phyloP scores from a whole-genome alignment of 2,888 invertebrate species.

The Synanthedon tipuliformis region DNA sequence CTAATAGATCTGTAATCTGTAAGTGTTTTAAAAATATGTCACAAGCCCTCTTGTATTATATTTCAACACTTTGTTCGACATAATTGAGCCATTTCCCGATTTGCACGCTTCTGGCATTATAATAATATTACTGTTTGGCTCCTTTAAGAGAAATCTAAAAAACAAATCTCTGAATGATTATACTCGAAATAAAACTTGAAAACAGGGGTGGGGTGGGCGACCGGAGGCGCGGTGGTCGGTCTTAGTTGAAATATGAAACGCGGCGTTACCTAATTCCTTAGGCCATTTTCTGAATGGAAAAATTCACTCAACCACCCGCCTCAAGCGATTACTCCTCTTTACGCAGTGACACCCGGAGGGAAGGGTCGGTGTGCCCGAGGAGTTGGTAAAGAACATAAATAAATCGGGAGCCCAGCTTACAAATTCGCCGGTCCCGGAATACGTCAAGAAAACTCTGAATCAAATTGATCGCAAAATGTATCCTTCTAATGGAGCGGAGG shows the following conservation, averaged over 20 bases:
- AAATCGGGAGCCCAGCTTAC: constrained; percentile 55
- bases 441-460: constrained; percentile 42
- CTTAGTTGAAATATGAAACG: constrained; percentile 48
- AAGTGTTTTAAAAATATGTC: constrained; percentile 22
- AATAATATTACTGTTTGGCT: constrained; percentile 20
- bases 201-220: constrained; percentile 11
- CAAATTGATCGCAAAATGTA: constrained; percentile 43
- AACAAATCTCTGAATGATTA: constrained; percentile 31
- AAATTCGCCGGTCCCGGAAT: constrained; percentile 34
- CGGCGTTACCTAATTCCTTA: constrained; percentile 47
- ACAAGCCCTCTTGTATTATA: constrained; percentile 18
- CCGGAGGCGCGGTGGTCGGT: constrained; percentile 21
- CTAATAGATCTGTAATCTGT: constrained; percentile 5
- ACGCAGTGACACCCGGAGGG: constrained; percentile 43
- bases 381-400: constrained; percentile 51
- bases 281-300: constrained; percentile 58
- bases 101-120: constrained; percentile 33
- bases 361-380: constrained; percentile 24
- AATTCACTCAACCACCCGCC: constrained; percentile 53
- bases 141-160: constrained; percentile 48
- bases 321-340: constrained; percentile 58
- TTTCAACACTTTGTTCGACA: constrained; percentile 23
- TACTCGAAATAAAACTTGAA: constrained; percentile 11
- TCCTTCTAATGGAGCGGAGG: constrained; percentile 24
- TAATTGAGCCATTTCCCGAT: constrained; percentile 38